Evolutionary conservation across 2,797 vertebrate genomes (phyloP).

Genomic region (Sebastiscus tertius): DNA sequence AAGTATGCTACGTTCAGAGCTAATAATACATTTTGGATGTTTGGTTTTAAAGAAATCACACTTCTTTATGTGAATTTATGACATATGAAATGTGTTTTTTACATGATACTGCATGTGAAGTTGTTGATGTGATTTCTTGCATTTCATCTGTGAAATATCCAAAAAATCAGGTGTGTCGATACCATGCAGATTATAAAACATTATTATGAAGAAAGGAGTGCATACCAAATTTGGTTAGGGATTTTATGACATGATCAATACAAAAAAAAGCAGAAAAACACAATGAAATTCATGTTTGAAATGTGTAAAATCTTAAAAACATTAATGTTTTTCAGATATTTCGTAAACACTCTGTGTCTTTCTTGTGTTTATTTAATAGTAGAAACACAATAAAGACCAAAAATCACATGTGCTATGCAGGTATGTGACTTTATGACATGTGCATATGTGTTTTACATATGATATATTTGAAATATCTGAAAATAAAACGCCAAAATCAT

Average conservation of each 20-base stretch:
- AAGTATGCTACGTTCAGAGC: too few relatives aligned
- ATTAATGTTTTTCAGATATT: too few relatives aligned
- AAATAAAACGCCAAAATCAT: neutral
- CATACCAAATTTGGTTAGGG: neutral
- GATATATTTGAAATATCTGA: neutral
- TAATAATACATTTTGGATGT: too few relatives aligned
- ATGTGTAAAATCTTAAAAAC: too few relatives aligned
- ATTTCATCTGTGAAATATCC: neutral
- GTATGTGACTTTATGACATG: neutral
- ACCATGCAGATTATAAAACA: neutral
- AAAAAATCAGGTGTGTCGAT: fast-evolving
- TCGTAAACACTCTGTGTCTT: fast-evolving
- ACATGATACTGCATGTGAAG: neutral
- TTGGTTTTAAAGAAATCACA: neutral
- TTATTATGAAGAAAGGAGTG: neutral
- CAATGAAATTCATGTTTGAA: neutral
- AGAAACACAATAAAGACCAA: neutral
- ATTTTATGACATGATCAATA: neutral
- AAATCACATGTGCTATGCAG: neutral
- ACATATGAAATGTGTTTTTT: neutral
- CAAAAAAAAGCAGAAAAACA: neutral
- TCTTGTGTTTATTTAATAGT: neutral
- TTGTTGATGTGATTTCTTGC: neutral
- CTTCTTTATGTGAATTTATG: neutral
- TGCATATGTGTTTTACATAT: neutral